Evolutionary conservation across 2,113 vertebrate species (phyloP).

Genomic region (Fukomys damarensis): DNA sequence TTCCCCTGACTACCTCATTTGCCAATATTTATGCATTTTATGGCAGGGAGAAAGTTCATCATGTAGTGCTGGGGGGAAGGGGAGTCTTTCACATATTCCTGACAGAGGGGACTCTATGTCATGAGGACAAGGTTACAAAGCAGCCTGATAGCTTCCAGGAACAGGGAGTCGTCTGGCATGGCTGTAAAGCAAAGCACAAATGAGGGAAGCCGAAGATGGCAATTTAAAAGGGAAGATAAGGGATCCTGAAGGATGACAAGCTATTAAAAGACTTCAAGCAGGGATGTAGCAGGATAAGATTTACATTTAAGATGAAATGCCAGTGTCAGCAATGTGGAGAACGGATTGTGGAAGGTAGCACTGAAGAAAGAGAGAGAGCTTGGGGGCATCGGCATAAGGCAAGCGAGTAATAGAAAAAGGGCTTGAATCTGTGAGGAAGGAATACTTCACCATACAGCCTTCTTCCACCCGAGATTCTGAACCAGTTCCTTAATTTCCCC

Average conservation of each 20-base stretch:
- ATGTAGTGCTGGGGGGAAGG: neutral
- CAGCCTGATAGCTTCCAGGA: constrained; percentile 42
- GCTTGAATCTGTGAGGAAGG: neutral
- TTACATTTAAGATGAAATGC: neutral
- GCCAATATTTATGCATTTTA: constrained; percentile 37
- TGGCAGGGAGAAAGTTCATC: neutral
- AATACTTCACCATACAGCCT: neutral
- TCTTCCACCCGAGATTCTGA: neutral
- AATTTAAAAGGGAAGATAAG: constrained; percentile 14
- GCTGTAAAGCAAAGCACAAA: neutral
- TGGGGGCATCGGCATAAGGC: neutral
- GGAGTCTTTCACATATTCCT: neutral
- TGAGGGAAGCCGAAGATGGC: neutral
- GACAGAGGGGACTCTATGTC: neutral
- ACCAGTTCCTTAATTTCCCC: neutral
- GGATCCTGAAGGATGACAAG: constrained; percentile 26
- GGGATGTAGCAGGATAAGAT: neutral
- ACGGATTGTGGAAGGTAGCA: neutral
- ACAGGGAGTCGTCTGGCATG: neutral
- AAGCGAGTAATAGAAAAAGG: neutral
- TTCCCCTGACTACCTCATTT: constrained; percentile 4
- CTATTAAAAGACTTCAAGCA: constrained; percentile 36
- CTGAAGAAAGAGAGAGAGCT: neutral
- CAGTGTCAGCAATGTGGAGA: neutral
- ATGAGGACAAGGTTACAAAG: neutral